Conservation (phyloP, 2,113 vertebrate genomes). For the Fulmarus glacialis region DNA sequence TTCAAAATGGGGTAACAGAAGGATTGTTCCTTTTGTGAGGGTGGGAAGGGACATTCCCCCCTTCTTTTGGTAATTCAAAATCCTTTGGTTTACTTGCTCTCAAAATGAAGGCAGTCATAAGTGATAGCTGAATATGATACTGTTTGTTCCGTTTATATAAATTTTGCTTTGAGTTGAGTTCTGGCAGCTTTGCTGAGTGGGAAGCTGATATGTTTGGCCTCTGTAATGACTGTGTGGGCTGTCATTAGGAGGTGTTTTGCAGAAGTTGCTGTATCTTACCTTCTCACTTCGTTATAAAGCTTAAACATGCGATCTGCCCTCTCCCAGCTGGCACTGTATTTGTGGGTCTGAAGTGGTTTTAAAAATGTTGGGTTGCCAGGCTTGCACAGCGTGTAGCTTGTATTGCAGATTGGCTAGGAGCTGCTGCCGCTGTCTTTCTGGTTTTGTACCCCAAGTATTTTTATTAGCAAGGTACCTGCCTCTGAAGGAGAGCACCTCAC, state of each 20-base stretch:
- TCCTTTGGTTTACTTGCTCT: not conserved
- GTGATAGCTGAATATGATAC: constrained; percentile 44
- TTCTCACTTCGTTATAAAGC: constrained; percentile 46
- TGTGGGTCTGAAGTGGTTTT: constrained; percentile 40
- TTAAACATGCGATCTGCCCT: constrained; percentile 53
- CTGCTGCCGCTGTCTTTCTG: not conserved
- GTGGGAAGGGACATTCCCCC: not conserved
- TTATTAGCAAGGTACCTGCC: not conserved
- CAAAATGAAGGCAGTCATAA: constrained; percentile 28
- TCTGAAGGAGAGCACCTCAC: not conserved
- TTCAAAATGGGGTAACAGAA: not conserved
- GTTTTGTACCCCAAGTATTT: not conserved
- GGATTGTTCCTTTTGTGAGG: not conserved
- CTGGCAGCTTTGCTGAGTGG: constrained; percentile 71
- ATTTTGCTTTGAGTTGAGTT: constrained; percentile 48
- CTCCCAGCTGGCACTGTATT: constrained; percentile 47
- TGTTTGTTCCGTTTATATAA: constrained; percentile 61
- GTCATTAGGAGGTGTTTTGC: constrained; percentile 69
- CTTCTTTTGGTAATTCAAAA: not conserved
- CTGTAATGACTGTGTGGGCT: constrained; percentile 61
- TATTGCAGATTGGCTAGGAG: not conserved
- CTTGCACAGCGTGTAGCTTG: not conserved
- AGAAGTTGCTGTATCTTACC: constrained; percentile 68
- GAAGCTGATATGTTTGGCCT: constrained; percentile 71
- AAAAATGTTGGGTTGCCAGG: constrained; percentile 8